Evolutionary conservation across 53 echinoderm and acorn worm species (phyloP), one percentile per base, ranked within the genome.

Genomic region (Stichopus horrens): DNA sequence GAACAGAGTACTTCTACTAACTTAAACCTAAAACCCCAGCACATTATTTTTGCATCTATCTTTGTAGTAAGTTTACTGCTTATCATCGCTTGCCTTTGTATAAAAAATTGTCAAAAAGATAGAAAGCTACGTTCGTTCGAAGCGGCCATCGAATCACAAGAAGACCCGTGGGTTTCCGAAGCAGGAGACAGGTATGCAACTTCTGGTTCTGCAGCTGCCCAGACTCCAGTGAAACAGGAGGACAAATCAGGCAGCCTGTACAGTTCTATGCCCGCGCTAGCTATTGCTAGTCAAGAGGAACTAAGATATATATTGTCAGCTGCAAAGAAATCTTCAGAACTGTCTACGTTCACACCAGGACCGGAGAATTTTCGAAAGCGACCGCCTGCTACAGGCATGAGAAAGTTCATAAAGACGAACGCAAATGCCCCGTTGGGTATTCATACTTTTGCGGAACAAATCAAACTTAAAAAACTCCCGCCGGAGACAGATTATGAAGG

Each of bases 361-460:
- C 81, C 81, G 18, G 81, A 81, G 56, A 81, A 55, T 7, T 81
- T 58, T 81, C 21, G 58, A 23, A 81, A 57, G 19, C 71, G 19
- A 71, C 7, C 19, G 19, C 71, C 71, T 16, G 6, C 14, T n/a
- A n/a, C 71, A 20, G 71, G 71, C n/a, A 71, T 71, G 71, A 71
- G 20, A 18, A 71, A 71, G n/a, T 71, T 71, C 5, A 16, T 71
- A 16, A 71, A 71, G 19, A 21, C 21, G 6, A 21, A 71, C 19
- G 71, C 5, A 13, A 71, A 0, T 10, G 63, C 10, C 16, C 63
- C 10, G 18, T 71, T 71, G 16, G 18, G 71, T n/a, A 71, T 7
- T 71, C 71, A 20, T 14, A 71, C 21, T 18, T 18, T 13, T 63
- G 63, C 63, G 11, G 16, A 63, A 13, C 11, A 71, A 16, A 71